A percentile compares a stretch with the other conserved stretches of the same genome.
phyloP scores from a whole-genome alignment of 2,888 invertebrate species.

The Adelognathus sp. region DNA sequence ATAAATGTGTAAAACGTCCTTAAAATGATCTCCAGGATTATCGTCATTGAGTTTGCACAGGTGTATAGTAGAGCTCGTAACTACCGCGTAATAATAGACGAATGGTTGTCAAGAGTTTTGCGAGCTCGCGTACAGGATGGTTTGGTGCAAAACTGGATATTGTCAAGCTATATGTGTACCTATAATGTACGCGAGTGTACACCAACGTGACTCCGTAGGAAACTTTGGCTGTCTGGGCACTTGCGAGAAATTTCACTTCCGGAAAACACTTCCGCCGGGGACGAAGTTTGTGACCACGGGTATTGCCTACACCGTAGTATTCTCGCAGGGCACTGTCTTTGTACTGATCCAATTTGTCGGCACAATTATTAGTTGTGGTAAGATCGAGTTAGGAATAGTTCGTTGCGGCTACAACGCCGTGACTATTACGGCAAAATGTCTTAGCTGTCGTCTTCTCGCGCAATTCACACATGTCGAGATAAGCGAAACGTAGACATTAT shows the following conservation, averaged over 20 bases:
- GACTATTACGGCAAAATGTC: slow-evolving; percentile 26
- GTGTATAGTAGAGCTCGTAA: neutral
- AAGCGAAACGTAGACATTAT: neutral
- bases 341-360: slow-evolving; percentile 55
- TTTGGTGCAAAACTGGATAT: slow-evolving; percentile 42
- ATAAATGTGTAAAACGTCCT: no score
- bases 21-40: neutral
- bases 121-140: slow-evolving; percentile 2
- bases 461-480: neutral
- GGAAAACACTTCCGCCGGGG: slow-evolving; percentile 54
- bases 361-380: slow-evolving; percentile 48
- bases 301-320: slow-evolving; percentile 10
- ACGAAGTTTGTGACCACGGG: slow-evolving; percentile 47
- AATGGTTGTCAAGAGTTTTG: slow-evolving; percentile 50
- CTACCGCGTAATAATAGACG: slow-evolving; percentile 24
- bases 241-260: slow-evolving; percentile 57
- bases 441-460: neutral
- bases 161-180: slow-evolving; percentile 32
- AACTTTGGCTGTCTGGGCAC: slow-evolving; percentile 52
- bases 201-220: slow-evolving; percentile 42
- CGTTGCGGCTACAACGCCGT: slow-evolving; percentile 20
- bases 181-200: neutral
- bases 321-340: slow-evolving; percentile 30
- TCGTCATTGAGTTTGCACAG: neutral
- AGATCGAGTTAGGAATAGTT: slow-evolving; percentile 45